Base-by-base conservation (phyloP, 2,888 invertebrate genomes). In the Baronia brevicornis region DNA sequence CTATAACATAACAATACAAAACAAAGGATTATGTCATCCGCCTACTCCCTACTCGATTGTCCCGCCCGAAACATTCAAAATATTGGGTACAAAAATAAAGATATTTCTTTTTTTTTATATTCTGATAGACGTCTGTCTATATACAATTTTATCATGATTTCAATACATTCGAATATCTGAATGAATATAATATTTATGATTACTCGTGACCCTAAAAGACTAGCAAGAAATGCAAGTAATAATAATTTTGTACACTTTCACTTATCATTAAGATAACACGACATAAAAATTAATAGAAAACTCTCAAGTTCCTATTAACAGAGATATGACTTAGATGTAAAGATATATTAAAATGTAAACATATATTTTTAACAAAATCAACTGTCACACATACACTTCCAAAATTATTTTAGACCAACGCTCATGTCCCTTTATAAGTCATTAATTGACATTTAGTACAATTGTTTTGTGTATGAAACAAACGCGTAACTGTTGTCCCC, bases 261-360 rank as follows among this genome's bases (percentile, higher is more conserved):
- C 80, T 74, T 82, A 82, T 60, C 59, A 82, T 70, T 82, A 82
- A 66, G 64, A 71, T 82, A 84, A 82, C 80, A 78, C 70, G 73
- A 63, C 74, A 70, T 79, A 78, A 71, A 72, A 70, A 71, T 67
- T 47, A 72, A 73, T 70, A 72, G 65, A 74, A 67, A 61, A 58
- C 55, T 55, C 57, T 55, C 38, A 51, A 49, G 54, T 53, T 57
- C 63, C 60, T 61, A 65, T 62, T 67, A 79, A 77, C 72, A 68
- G 63, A 60, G 70, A 78, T 78, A 79, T 79, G 80, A 79, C 77
- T 77, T 77, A 77, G 72, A 70, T 72, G 71, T 71, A 71, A 77
- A 75, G 26, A 22, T 22, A 31, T 27, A 31, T 35, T 17, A 27
- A 36, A 12, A 23, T 31, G 24, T 31, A 31, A 31, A 36, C 27